Evolutionary conservation across 2,797 vertebrate species (phyloP), one percentile per base, ranked within the genome.

Genomic region (Chiloscyllium punctatum): DNA sequence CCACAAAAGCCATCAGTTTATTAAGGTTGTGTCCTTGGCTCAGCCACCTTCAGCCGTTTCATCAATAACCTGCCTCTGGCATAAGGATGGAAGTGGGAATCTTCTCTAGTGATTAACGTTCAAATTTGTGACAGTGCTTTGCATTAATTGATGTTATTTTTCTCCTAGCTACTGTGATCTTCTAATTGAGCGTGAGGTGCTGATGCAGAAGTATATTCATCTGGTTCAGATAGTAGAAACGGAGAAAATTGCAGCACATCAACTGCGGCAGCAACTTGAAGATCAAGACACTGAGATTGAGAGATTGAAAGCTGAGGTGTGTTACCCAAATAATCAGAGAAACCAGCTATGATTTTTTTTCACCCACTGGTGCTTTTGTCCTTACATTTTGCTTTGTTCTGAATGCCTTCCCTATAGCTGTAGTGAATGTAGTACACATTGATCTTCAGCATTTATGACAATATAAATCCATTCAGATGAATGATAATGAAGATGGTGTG

Each of bases 201-300:
- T 99, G 97, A 99, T 99, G 99, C 99, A 99, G 98, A 99, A 99
- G 97, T 99, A 99, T 97, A 99, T 99, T 97, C 99, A 99, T 97
- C 98, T 99, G 74, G 98, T 99, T 96, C 99, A 99, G 97, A 99
- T 99, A 96, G 98, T 99, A 97, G 99, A 99, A 97, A 99, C 99
- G 0, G 99, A 99, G 97, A 99, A 99, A 97, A 97, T 99, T 95
- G 98, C 99, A 2, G 98, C 99, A 96, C 99, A 99, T 97, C 99
- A 99, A 97, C 98, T 99, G 23, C 98, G 98, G 86, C 98, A 99
- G 96, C 99, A 99, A 96, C 98, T 99, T 96, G 99, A 99, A 97
- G 99, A 99, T 97, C 99, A 99, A 98, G 99, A 99, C 96, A 99
- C 98, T 0, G 99, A 99, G 98, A 99, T 99, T 0, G 98, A 99